A percentile compares a stretch with the other conserved stretches of the same genome.
phyloP scores from a whole-genome alignment of 37 sponge, comb jelly and placozoan genomes.

The Crambe crambe region DNA sequence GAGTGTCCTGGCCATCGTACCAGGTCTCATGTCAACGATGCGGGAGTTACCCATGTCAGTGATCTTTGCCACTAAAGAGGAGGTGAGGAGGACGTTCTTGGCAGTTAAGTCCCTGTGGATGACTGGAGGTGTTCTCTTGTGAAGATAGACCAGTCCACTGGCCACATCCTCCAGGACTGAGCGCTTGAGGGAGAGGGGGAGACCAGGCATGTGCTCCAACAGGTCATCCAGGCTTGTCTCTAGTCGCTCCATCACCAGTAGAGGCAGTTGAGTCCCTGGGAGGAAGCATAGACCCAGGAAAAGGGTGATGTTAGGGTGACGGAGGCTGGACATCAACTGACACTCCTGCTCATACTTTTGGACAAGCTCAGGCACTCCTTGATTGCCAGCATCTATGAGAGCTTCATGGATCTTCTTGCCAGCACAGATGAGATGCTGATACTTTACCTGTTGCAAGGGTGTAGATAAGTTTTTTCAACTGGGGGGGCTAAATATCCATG shows the following conservation, averaged over 20 bases:
- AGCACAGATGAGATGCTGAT: not conserved
- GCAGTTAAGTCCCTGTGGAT: not conserved
- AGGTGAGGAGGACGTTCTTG: not conserved
- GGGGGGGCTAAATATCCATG: no score
- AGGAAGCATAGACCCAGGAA: not conserved
- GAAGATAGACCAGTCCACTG: not conserved
- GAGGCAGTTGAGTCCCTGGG: not conserved
- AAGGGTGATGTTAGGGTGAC: not conserved
- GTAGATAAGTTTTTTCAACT: no score
- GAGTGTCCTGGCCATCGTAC: not conserved
- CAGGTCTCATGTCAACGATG: not conserved
- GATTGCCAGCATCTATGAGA: not conserved
- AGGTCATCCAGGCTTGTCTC: not conserved
- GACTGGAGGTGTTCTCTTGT: not conserved
- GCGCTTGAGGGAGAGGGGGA: not conserved
- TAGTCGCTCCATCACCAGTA: constrained; percentile 2
- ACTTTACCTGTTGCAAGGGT: no score
- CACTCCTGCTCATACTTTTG: not conserved
- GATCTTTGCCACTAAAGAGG: not conserved
- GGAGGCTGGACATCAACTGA: not conserved
- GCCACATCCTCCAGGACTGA: not conserved
- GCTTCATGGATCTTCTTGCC: not conserved
- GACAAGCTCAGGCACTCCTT: not conserved
- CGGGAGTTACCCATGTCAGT: not conserved
- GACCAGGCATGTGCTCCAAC: not conserved